Conservation (phyloP, 2,113 vertebrate species). For the Bufo gargarizans region DNA sequence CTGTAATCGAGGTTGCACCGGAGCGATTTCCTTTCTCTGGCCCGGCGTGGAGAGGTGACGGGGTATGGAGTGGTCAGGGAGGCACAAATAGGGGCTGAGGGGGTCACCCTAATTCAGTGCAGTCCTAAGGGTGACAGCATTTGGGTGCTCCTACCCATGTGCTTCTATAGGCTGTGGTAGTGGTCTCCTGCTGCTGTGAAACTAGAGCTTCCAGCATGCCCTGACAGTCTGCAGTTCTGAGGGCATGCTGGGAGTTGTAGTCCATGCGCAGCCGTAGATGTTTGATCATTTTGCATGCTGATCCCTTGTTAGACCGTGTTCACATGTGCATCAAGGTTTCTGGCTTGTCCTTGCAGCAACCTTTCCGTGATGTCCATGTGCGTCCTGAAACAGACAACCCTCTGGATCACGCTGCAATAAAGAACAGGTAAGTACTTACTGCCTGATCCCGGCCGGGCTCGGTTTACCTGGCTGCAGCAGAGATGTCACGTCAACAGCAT, state of each 20-base stretch:
- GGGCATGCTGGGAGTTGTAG: not conserved
- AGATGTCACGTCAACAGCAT: too few species aligned
- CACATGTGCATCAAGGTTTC: not conserved
- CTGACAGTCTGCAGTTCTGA: not conserved
- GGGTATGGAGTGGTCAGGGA: not conserved
- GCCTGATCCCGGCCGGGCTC: too few species aligned
- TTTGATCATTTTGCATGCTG: not conserved
- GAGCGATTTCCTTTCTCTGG: constrained; percentile 3
- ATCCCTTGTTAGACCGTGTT: not conserved
- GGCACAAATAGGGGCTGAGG: not conserved
- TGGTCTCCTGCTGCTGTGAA: not conserved
- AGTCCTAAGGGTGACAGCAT: not conserved
- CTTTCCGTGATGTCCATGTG: too few species aligned
- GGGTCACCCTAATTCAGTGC: not conserved
- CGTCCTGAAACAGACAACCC: too few species aligned
- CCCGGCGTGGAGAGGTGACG: constrained; percentile 1
- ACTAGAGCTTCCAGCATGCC: not conserved
- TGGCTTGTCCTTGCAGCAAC: too few species aligned
- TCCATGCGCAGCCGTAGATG: not conserved
- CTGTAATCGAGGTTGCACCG: not conserved
- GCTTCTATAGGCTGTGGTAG: not conserved
- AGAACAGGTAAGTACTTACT: too few species aligned
- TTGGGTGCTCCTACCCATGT: too few species aligned
- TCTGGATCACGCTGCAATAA: too few species aligned
- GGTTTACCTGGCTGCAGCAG: too few species aligned